Conservation (phyloP, 2,888 invertebrate genomes). For the Nysson spinosus region DNA sequence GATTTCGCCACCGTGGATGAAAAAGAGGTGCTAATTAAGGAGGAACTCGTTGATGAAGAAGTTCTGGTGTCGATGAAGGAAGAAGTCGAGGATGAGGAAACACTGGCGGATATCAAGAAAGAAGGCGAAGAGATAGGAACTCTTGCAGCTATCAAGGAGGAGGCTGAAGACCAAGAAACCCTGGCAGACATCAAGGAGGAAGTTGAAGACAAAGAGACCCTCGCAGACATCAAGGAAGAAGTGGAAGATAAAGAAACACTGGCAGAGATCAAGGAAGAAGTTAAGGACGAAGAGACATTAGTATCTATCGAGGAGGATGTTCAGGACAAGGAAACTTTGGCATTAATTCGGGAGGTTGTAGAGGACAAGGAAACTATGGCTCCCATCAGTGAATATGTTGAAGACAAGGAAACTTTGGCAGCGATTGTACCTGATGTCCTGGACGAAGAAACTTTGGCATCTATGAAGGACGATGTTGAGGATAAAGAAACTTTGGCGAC, state of each 20-base stretch:
- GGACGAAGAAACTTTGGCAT: no score
- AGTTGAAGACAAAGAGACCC: not conserved
- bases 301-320: no score
- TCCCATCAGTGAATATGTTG: no score
- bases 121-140: not conserved
- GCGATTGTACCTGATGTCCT: no score
- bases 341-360: no score
- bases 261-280: no score
- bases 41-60: slow-evolving; percentile 8
- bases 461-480: no score
- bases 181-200: not conserved
- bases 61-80: not conserved
- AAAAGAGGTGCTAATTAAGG: not conserved
- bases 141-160: slow-evolving; percentile 1
- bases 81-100: slow-evolving; percentile 21
- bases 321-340: no score
- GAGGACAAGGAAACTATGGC: no score
- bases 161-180: not conserved
- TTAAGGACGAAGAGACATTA: not conserved
- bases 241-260: not conserved
- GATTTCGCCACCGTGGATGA: slow-evolving; percentile 23
- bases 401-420: no score
- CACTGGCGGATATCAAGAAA: slow-evolving; percentile 1
- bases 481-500: no score
- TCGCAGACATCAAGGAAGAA: not conserved